phyloP scores from a whole-genome alignment of 2,888 invertebrate genomes.

The Melipona bicolor region DNA sequence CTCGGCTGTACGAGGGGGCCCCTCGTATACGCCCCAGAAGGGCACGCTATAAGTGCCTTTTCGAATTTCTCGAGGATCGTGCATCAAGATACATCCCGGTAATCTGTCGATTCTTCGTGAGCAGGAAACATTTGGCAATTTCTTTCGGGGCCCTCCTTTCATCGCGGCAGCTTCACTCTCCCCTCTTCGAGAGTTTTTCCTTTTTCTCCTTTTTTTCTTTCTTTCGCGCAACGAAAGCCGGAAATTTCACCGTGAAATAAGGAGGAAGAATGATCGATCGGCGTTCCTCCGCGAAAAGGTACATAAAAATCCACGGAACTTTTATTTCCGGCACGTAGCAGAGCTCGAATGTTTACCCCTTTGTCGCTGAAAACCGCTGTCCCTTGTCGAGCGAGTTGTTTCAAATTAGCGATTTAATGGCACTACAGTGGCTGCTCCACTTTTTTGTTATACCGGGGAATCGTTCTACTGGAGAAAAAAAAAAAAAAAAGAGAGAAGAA shows the following conservation, averaged over 20 bases:
- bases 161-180: constrained; percentile 22
- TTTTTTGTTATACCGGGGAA: constrained; percentile 8
- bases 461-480: constrained; percentile 1
- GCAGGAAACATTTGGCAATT: constrained; percentile 71
- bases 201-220: background rate
- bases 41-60: constrained; percentile 71
- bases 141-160: constrained; percentile 70
- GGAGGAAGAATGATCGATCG: constrained; percentile 42
- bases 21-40: constrained; percentile 21
- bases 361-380: background rate
- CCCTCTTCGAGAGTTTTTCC: background rate
- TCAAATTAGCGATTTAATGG: constrained; percentile 11
- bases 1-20: background rate
- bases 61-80: constrained; percentile 60
- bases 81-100: constrained; percentile 61
- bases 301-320: background rate
- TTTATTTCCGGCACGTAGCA: constrained; percentile 14
- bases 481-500: background rate
- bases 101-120: constrained; percentile 78
- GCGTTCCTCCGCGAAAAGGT: background rate
- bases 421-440: constrained; percentile 11
- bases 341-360: background rate
- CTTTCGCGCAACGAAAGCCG: constrained; percentile 28
- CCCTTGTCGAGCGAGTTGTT: background rate
- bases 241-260: constrained; percentile 40